Evolutionary conservation across 1,140 invertebrate species (phyloP), one percentile per base, ranked within the genome.

Genomic region (Drosophila fuyamai): DNA sequence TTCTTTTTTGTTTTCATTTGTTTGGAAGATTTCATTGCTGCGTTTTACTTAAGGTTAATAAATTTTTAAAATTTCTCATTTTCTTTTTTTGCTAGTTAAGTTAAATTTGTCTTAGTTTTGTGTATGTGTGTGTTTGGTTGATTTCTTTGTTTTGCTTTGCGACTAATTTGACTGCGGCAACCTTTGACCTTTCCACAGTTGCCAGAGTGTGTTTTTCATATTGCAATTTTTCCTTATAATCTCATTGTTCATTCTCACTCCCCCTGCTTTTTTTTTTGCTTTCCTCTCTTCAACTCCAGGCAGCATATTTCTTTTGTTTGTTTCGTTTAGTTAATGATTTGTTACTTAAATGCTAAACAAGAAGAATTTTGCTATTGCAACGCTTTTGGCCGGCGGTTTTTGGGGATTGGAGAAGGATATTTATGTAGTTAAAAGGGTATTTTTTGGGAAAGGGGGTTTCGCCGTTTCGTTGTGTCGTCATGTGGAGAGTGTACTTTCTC

Each of bases 301-400:
- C 63, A 61, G 58, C 57, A 50, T n/a, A n/a, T 32, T 36, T 63
- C 18, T 36, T 79, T 36, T 13, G 40, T 44, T 61, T 35, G 50
- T 27, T 55, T 59, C 40, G 50, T 44, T 79, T 47, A 62, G 56
- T 62, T 54, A 18, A 71, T 50, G 67, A 41, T 81, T 51, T 47
- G 62, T 88, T 83, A 83, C 83, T 88, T 88, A 88, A 82, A 83
- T 83, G 79, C 83, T 88, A 88, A 86, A 88, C 72, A 88, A 89
- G 76, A 88, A 89, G 76, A 88, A 89, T 89, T 88, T 89, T 60
- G 60, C 83, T 86, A 88, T 86, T 86, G 82, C 82, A 85, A 78
- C 81, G 81, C 51, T 51, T 73, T 58, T 53, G 53, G 62, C 55
- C 61, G 53, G 57, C 32, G 62, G 40, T 38, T 44, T 55, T 16